Evolutionary conservation across 2,888 invertebrate genomes (phyloP).

Genomic region (Chelonus formosanus): DNA sequence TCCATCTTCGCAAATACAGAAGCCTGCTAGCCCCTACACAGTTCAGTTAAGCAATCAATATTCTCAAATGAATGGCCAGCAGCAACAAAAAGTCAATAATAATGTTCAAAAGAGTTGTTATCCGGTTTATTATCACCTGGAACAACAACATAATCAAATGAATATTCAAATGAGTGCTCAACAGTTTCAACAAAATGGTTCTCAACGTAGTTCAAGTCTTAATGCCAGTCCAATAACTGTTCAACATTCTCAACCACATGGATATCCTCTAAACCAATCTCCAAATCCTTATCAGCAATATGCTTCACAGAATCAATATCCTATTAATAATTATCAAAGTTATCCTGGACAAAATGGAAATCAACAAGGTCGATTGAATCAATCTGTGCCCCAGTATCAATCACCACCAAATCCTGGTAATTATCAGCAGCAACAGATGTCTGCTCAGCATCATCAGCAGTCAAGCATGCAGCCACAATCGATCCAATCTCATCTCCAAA

Average conservation of each 20-base stretch:
- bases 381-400: slow-evolving; percentile 63
- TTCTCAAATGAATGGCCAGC: slow-evolving; percentile 46
- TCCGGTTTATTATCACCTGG: slow-evolving; percentile 57
- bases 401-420: slow-evolving; percentile 61
- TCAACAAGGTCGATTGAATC: slow-evolving; percentile 52
- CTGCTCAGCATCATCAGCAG: slow-evolving; percentile 37
- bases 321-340: slow-evolving; percentile 49
- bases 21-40: slow-evolving; percentile 60
- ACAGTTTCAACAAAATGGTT: slow-evolving; percentile 61
- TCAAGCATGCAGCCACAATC: slow-evolving; percentile 37
- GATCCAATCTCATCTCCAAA: no score
- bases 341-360: slow-evolving; percentile 53
- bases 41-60: slow-evolving; percentile 55
- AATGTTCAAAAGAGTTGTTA: slow-evolving; percentile 52
- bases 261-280: slow-evolving; percentile 52
- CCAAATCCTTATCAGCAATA: slow-evolving; percentile 53
- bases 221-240: slow-evolving; percentile 61
- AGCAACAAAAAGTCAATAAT: slow-evolving; percentile 62
- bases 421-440: slow-evolving; percentile 53
- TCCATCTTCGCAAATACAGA: slow-evolving; percentile 54
- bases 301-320: slow-evolving; percentile 49
- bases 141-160: slow-evolving; percentile 63
- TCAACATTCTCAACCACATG: slow-evolving; percentile 54
- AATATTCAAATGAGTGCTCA: slow-evolving; percentile 59
- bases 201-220: slow-evolving; percentile 52